These are phyloP conservation scores for Corythaeola cristata DNA, from an alignment of 2,113 vertebrate genomes.

Conservation along the genomic window DNA sequence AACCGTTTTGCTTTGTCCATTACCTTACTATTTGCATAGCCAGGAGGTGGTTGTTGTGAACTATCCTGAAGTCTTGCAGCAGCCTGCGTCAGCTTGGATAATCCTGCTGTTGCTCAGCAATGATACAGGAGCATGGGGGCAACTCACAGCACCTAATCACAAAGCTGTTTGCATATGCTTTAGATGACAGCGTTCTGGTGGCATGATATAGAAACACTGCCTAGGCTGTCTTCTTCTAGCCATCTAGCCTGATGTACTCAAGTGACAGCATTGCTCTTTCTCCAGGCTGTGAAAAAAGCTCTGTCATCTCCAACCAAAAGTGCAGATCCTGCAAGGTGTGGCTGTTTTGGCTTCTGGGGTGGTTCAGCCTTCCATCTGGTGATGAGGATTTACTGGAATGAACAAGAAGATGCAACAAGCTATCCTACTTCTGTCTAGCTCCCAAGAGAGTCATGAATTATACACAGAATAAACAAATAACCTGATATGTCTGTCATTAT, in stretches of 20 bases:
- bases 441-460: conserved; percentile 75
- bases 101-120: neutral
- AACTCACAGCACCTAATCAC: neutral
- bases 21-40: neutral
- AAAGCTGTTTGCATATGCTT: neutral
- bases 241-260: neutral
- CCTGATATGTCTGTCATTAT: conserved; percentile 68
- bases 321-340: neutral
- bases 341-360: neutral
- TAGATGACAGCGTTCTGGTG: neutral
- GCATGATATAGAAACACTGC: neutral
- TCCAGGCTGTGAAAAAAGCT: neutral
- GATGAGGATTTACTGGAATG: conserved; percentile 67
- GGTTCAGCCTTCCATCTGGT: conserved; percentile 1
- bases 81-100: neutral
- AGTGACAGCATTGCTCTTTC: neutral
- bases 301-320: neutral
- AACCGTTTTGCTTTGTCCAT: neutral
- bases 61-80: neutral
- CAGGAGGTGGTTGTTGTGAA: neutral
- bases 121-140: neutral
- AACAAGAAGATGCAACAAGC: conserved; percentile 19
- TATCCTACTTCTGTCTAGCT: conserved; percentile 18
- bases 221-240: neutral
- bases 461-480: conserved; percentile 75